phyloP scores from a whole-genome alignment of 2,113 vertebrate genomes.

The Callipepla squamata region DNA sequence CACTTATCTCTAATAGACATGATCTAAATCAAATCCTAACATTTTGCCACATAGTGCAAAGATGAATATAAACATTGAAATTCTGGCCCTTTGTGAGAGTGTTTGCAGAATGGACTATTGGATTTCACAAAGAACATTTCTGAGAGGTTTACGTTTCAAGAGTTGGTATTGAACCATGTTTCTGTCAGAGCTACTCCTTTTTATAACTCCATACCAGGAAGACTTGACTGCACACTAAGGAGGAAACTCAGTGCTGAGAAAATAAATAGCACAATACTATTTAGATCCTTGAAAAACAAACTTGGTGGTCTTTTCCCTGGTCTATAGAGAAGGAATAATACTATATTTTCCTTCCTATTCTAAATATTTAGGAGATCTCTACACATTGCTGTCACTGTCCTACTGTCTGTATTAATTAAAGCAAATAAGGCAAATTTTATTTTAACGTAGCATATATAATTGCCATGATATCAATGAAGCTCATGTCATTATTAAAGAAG shows the following conservation, averaged over 20 bases:
- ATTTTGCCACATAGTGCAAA: neutral
- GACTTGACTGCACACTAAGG: slow-evolving; percentile 42
- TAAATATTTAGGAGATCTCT: slow-evolving; percentile 36
- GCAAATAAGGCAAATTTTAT: neutral
- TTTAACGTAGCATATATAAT: neutral
- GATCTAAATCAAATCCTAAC: neutral
- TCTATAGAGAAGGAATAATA: slow-evolving; percentile 5
- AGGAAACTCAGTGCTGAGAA: slow-evolving; percentile 41
- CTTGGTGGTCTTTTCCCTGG: slow-evolving; percentile 1
- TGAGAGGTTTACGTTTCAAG: neutral
- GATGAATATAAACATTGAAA: neutral
- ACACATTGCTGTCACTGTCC: neutral
- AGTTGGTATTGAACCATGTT: neutral
- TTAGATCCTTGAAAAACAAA: slow-evolving; percentile 45
- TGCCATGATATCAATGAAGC: neutral
- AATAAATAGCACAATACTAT: slow-evolving; percentile 46
- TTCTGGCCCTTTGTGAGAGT: neutral
- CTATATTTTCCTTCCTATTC: slow-evolving; percentile 24
- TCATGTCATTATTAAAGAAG: neutral
- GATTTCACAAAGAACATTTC: neutral
- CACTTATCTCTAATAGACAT: neutral
- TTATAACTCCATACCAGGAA: neutral
- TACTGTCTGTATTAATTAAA: neutral
- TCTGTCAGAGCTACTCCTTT: neutral
- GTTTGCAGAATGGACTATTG: neutral